phyloP scores from a whole-genome alignment of 2,113 vertebrate species.

The Crotalus horridus region DNA sequence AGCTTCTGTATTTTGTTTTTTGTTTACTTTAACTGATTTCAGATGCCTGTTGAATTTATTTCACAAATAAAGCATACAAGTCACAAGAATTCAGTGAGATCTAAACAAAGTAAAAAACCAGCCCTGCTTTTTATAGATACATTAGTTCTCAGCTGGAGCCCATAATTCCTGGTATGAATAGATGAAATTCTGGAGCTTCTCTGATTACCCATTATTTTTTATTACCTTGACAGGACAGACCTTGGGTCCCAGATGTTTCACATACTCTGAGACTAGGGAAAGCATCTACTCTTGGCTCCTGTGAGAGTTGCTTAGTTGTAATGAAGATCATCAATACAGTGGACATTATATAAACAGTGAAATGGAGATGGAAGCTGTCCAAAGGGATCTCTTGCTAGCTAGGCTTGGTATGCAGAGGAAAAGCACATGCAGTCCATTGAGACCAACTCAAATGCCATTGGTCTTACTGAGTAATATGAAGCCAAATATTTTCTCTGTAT shows the following conservation, averaged over 20 bases:
- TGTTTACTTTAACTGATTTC: neutral
- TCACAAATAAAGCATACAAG: neutral
- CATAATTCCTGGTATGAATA: neutral
- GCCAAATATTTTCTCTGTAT: neutral
- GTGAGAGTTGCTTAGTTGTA: neutral
- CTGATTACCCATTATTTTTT: neutral
- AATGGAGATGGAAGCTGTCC: neutral
- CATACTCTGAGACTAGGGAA: neutral
- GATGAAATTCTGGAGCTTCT: neutral
- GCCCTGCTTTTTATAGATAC: neutral
- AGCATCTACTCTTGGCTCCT: neutral
- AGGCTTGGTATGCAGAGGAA: neutral
- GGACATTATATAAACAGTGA: neutral
- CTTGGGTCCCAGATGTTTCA: neutral
- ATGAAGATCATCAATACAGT: neutral
- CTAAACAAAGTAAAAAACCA: neutral
- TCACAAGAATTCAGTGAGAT: neutral
- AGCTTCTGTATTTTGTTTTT: neutral
- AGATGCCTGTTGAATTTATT: neutral
- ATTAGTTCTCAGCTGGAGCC: neutral
- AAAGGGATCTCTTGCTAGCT: neutral
- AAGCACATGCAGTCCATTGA: neutral
- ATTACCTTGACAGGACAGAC: neutral
- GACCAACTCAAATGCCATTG: neutral
- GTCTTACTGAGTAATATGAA: neutral